phyloP scores from a whole-genome alignment of 2,797 vertebrate genomes.

The Tarsius wallacei region DNA sequence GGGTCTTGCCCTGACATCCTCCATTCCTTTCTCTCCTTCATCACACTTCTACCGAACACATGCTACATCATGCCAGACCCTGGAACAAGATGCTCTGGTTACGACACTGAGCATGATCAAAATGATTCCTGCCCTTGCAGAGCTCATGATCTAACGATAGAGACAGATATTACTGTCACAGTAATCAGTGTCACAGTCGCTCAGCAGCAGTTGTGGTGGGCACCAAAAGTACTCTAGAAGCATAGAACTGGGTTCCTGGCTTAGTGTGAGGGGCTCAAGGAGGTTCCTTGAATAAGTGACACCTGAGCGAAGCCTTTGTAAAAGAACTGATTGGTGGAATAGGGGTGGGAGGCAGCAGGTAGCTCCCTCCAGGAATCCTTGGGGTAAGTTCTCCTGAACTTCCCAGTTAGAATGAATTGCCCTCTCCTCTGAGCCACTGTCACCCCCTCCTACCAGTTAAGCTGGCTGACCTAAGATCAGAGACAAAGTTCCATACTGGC shows the following conservation, averaged over 20 bases:
- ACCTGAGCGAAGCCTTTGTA: background rate
- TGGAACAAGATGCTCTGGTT: background rate
- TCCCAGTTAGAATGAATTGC: no score
- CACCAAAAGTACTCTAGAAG: no score
- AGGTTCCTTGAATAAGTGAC: background rate
- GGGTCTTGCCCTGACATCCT: background rate
- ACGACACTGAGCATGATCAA: rapidly evolving
- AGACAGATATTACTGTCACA: background rate
- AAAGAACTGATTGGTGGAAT: background rate
- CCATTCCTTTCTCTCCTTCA: background rate
- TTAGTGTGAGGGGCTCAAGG: background rate
- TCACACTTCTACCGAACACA: background rate
- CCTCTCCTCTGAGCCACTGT: background rate
- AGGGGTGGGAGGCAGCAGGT: background rate
- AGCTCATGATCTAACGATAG: background rate
- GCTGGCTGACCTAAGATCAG: background rate
- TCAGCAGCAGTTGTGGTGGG: background rate
- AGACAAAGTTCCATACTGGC: background rate
- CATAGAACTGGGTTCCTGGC: background rate
- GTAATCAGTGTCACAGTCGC: rapidly evolving
- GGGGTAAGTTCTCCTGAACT: background rate
- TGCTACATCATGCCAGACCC: no score
- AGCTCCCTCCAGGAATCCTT: background rate
- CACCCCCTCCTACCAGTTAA: background rate
- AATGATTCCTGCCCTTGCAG: background rate